Conservation (phyloP, 2,113 vertebrate species). For the Colossoma macropomum region DNA sequence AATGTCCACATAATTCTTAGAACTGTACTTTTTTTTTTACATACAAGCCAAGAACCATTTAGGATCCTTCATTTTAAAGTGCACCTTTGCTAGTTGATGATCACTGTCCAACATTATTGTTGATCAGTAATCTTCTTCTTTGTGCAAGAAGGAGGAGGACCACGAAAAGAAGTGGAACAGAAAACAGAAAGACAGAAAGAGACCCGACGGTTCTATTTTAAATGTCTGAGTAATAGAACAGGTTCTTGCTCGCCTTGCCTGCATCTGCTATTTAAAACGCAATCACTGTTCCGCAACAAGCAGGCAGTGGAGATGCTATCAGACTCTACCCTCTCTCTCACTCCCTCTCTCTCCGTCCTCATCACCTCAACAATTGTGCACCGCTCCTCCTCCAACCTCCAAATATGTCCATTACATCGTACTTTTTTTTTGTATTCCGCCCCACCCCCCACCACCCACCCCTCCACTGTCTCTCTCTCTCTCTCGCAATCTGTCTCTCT, state of each 20-base stretch:
- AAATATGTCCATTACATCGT: slow-evolving; percentile 23
- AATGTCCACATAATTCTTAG: too few relatives aligned
- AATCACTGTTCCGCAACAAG: slow-evolving; percentile 75
- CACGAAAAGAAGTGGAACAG: background rate
- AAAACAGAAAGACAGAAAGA: background rate
- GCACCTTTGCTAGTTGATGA: too few relatives aligned
- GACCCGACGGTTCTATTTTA: slow-evolving; percentile 71
- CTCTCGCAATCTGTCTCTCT: background rate
- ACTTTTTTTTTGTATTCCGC: slow-evolving; percentile 3
- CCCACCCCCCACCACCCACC: background rate
- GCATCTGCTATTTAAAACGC: slow-evolving; percentile 76
- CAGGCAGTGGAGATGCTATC: slow-evolving; percentile 76
- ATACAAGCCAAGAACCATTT: too few relatives aligned
- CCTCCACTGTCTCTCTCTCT: background rate
- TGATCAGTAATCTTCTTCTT: too few relatives aligned
- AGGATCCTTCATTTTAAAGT: too few relatives aligned
- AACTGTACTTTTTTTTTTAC: too few relatives aligned
- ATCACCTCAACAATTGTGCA: slow-evolving; percentile 9
- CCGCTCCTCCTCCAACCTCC: slow-evolving; percentile 38
- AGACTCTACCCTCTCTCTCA: background rate
- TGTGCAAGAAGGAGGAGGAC: background rate
- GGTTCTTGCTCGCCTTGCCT: slow-evolving; percentile 71
- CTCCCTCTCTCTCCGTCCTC: slow-evolving; percentile 51
- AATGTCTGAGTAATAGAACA: slow-evolving; percentile 67
- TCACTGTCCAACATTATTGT: too few relatives aligned